Evolutionary conservation across 1,140 invertebrate species (phyloP), one percentile per base, ranked within the genome.

Genomic region (Augochlora pura): DNA sequence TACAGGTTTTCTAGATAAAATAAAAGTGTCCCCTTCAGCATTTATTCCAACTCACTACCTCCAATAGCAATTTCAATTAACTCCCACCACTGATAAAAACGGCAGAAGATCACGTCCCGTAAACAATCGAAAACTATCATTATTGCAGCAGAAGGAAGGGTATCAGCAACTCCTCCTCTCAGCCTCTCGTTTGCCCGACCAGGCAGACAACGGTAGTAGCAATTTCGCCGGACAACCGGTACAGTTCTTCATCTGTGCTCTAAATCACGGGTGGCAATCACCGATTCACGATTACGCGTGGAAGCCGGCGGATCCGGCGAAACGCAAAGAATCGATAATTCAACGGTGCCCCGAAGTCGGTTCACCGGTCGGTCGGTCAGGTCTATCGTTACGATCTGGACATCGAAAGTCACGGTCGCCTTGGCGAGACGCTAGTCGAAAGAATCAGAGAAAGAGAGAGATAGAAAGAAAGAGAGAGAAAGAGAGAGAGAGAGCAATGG

Each of bases 331-430:
- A 54, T 52, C 54, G 54, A 69, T 70, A 82, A 87, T 84, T 79
- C 72, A 68, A 85, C 87, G 86, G 88, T 86, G 88, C 87, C 42
- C 42, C 81, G 70, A 27, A 59, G 38, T 66, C 21, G 42, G 73
- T 72, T 81, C 69, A 76, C 64, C 82, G 72, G 59, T 71, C 66
- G 54, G 66, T 89, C 75, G 79, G 83, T 88, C 75, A 77, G 77
- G 67, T 86, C 82, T 78, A 82, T 82, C 79, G 81, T 84, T 84
- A 81, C 75, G 67, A 77, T 77, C 85, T 73, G 80, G 83, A 88
- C 76, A 82, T 63, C 63, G 73, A 84, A 81, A 88, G 87, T 88
- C 85, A 88, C 80, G 85, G 80, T 82, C 82, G 79, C 63, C 68
- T 62, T 68, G 49, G 18, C 62, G n/a, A 23, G 66, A 27, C 39